A percentile compares a stretch with the other conserved stretches of the same genome.
phyloP scores from a whole-genome alignment of 2,797 vertebrate genomes.

The Aselliscus stoliczkanus region DNA sequence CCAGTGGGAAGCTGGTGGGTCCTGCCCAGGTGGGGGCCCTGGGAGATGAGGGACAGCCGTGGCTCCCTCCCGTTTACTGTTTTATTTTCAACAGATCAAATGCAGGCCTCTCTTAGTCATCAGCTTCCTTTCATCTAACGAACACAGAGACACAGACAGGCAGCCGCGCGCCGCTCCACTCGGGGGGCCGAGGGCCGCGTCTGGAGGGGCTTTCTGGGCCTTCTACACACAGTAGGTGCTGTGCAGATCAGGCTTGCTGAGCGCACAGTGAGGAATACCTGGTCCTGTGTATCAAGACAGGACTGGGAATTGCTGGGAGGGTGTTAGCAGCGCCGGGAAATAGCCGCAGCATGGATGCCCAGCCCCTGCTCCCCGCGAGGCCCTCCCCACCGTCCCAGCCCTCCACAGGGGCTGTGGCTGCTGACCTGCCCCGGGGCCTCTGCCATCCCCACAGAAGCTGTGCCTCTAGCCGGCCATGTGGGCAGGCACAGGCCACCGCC shows the following conservation, averaged over 20 bases:
- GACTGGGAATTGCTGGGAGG: conserved; percentile 28
- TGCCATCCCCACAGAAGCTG: rapidly evolving
- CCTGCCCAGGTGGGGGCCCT: neutral
- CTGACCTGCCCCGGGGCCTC: neutral
- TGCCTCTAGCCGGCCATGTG: neutral
- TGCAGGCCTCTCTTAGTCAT: conserved; percentile 20
- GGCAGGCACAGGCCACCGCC: too few relatives aligned
- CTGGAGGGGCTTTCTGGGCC: neutral
- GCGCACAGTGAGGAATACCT: neutral
- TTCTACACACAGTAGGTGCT: rapidly evolving
- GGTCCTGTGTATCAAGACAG: neutral
- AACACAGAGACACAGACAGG: neutral
- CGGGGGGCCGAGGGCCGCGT: rapidly evolving
- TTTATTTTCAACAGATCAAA: neutral
- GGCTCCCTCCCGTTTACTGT: neutral
- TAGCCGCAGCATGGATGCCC: rapidly evolving
- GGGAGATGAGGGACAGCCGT: neutral
- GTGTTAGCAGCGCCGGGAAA: neutral
- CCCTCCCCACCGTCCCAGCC: rapidly evolving
- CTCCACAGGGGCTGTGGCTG: rapidly evolving
- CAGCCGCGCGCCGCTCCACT: rapidly evolving
- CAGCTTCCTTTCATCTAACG: neutral
- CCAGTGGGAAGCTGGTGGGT: neutral
- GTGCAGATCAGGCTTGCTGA: neutral
- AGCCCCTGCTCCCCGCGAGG: too few relatives aligned